Evolutionary conservation across 1,140 invertebrate genomes (phyloP).

Genomic region (Nasonia giraulti): DNA sequence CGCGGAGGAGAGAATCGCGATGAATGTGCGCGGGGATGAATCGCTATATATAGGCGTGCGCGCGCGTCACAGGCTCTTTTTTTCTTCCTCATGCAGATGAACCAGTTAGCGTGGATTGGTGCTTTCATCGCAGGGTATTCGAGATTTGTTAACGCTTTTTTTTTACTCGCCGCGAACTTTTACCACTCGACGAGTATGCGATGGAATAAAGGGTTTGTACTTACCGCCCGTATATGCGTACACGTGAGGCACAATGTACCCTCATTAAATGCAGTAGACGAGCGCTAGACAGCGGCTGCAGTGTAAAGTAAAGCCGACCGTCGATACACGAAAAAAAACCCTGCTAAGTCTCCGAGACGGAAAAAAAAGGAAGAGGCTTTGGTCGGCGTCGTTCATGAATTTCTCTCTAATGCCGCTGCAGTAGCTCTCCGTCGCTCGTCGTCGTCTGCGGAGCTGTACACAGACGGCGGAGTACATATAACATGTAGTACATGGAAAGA

Average conservation of each 20-base stretch:
- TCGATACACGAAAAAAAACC: background rate
- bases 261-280: conserved; percentile 37
- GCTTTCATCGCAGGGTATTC: no score
- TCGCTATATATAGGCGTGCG: background rate
- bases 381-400: conserved; percentile 33
- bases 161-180: background rate
- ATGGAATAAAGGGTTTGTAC: background rate
- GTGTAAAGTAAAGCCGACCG: background rate
- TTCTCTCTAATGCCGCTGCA: conserved; percentile 29
- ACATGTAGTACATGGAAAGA: background rate
- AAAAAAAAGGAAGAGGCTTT: background rate
- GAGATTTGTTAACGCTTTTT: no score
- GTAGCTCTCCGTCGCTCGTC: background rate
- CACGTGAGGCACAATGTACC: background rate
- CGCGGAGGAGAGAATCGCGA: background rate
- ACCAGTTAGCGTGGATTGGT: no score
- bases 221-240: background rate
- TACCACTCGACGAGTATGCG: background rate
- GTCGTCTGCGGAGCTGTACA: no score
- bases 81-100: no score
- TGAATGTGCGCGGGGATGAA: background rate
- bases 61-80: no score
- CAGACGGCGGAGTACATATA: background rate
- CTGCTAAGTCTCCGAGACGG: background rate
- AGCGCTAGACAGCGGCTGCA: conserved; percentile 7